Evolutionary conservation across 1,140 invertebrate species (phyloP).

Genomic region (Ips typographus): DNA sequence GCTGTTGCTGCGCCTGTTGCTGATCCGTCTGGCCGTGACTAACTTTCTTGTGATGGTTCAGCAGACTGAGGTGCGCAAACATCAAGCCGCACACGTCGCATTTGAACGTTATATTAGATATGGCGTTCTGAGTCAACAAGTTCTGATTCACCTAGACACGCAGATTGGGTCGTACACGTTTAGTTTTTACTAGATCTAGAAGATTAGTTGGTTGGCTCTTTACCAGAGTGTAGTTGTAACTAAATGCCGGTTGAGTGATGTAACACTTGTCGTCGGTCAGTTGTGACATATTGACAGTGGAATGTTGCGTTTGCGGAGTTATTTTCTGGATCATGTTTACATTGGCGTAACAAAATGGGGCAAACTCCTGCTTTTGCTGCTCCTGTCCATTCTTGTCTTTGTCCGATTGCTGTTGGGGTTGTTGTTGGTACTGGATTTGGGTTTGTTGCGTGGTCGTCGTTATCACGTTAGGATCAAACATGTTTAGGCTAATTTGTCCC

Average conservation of each 20-base stretch:
- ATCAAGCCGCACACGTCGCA: conserved; percentile 83
- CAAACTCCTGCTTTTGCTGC: conserved; percentile 53
- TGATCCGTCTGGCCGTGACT: conserved; percentile 61
- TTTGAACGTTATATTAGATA: conserved; percentile 79
- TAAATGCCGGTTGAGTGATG: conserved; percentile 66
- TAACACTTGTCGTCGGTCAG: conserved; percentile 66
- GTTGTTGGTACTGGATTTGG: conserved; percentile 47
- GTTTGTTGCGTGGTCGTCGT: conserved; percentile 50
- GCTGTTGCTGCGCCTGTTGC: conserved; percentile 56
- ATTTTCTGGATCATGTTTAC: conserved; percentile 68
- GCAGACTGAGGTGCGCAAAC: conserved; percentile 73
- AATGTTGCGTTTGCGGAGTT: conserved; percentile 54
- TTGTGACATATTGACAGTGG: conserved; percentile 66
- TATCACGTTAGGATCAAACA: conserved; percentile 52
- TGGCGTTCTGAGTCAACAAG: conserved; percentile 66
- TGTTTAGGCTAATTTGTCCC: conserved; percentile 12
- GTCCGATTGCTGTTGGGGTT: conserved; percentile 41
- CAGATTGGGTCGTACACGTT: neutral
- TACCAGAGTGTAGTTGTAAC: conserved; percentile 63
- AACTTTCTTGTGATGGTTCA: conserved; percentile 81
- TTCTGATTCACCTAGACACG: conserved; percentile 55
- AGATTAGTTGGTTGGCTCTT: neutral
- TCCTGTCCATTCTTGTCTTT: conserved; percentile 44
- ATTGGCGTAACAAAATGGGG: conserved; percentile 68
- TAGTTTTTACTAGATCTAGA: neutral